phyloP scores from a whole-genome alignment of 2,113 vertebrate genomes.

The Chinchilla lanigera region DNA sequence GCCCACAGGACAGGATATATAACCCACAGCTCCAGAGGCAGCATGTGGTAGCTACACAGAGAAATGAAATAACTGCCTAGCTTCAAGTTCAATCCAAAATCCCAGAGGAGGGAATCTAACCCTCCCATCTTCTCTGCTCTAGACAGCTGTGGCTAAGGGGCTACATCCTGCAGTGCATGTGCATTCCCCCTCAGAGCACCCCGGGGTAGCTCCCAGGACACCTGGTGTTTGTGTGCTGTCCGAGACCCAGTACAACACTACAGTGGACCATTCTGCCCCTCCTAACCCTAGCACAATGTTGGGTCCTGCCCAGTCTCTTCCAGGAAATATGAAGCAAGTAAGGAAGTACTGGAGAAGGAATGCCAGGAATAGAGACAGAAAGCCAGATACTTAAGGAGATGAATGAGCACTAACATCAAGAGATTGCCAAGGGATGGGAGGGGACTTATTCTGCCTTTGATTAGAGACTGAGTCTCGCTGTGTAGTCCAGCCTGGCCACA shows the following conservation, averaged over 20 bases:
- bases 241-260: not conserved
- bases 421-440: not conserved
- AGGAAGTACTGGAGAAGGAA: not conserved
- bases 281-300: not conserved
- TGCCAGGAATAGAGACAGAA: not conserved
- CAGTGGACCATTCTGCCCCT: not conserved
- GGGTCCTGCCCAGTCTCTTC: not conserved
- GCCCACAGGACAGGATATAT: not conserved
- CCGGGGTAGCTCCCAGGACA: not conserved
- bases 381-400: not conserved
- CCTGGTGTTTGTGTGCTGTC: not conserved
- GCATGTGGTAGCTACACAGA: not conserved
- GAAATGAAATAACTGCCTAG: not conserved
- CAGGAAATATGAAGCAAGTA: constrained; percentile 1
- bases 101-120: not conserved
- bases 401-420: not conserved
- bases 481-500: not conserved
- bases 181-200: not conserved
- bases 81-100: not conserved
- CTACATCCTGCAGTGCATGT: not conserved
- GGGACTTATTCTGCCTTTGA: not conserved
- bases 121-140: not conserved
- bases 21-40: not conserved
- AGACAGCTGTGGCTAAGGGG: not conserved
- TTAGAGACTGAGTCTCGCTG: not conserved